Conservation (phyloP, 92 coral and sea anemone species). For the Anthopleura xanthogrammica region DNA sequence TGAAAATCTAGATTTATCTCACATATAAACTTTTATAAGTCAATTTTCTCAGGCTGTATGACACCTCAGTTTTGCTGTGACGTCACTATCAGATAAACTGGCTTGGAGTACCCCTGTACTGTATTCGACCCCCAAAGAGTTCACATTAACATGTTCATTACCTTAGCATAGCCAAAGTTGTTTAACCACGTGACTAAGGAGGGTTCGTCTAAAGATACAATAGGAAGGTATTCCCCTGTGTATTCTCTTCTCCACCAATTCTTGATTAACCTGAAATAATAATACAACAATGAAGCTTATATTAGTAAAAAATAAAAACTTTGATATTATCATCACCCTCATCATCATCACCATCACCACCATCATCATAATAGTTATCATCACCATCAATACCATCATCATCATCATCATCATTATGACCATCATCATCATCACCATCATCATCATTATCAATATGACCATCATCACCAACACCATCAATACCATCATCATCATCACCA, state of each 20-base stretch:
- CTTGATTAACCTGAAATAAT: conserved; percentile 51
- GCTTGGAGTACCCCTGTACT: neutral
- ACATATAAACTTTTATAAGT: no score
- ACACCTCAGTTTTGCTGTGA: no score
- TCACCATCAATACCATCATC: no score
- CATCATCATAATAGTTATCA: no score
- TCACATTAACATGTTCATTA: conserved; percentile 1
- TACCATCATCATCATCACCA: no score
- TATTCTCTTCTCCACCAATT: conserved; percentile 89
- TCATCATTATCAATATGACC: no score
- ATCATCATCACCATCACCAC: neutral
- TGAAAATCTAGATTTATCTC: no score
- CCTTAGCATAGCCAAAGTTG: conserved; percentile 72
- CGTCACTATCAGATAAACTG: no score
- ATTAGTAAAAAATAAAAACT: neutral
- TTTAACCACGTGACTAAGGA: conserved; percentile 73
- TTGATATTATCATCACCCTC: neutral
- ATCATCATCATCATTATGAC: no score
- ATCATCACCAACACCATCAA: no score
- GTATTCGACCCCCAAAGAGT: neutral
- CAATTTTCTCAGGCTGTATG: no score
- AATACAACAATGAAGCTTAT: neutral
- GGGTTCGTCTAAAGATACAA: conserved; percentile 72
- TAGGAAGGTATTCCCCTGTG: conserved; percentile 71
- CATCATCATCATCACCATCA: no score